Conservation (phyloP, 2,888 invertebrate genomes). For the Drosophila siamana region DNA sequence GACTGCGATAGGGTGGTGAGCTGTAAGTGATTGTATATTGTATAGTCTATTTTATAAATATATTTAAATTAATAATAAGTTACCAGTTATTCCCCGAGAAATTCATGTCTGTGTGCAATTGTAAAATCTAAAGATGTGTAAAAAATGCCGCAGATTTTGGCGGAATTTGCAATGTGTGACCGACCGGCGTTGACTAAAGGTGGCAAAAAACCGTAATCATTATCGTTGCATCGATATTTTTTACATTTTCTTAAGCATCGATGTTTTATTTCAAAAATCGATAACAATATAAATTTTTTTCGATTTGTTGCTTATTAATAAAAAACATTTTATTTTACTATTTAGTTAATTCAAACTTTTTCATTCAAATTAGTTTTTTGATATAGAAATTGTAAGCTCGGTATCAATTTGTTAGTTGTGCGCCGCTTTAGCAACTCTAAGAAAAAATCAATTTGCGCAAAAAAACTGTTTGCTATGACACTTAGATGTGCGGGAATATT, state of each 20-base stretch:
- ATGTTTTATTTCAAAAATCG: neutral
- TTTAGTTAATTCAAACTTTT: too few species aligned
- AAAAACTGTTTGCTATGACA: slow-evolving; percentile 34
- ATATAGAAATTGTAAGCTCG: neutral
- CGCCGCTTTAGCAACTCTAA: neutral
- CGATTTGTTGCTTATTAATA: too few species aligned
- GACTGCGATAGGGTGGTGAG: slow-evolving; percentile 64
- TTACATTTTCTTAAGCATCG: neutral
- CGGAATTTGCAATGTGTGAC: slow-evolving; percentile 47
- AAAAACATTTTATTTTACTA: too few species aligned
- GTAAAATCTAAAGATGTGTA: slow-evolving; percentile 14
- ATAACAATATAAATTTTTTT: too few species aligned
- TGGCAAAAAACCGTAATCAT: neutral
- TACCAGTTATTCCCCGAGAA: slow-evolving; percentile 57
- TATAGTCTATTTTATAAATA: neutral
- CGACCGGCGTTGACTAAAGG: neutral
- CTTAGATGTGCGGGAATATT: neutral
- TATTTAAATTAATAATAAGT: neutral
- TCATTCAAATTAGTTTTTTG: too few species aligned
- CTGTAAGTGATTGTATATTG: slow-evolving; percentile 43
- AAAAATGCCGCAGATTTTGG: slow-evolving; percentile 51
- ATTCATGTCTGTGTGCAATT: slow-evolving; percentile 43
- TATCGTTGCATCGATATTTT: neutral
- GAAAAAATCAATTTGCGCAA: neutral
- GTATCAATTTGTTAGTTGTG: too few species aligned